Evolutionary conservation across 2,113 vertebrate species (phyloP).

Genomic region (Synodontis membranacea): DNA sequence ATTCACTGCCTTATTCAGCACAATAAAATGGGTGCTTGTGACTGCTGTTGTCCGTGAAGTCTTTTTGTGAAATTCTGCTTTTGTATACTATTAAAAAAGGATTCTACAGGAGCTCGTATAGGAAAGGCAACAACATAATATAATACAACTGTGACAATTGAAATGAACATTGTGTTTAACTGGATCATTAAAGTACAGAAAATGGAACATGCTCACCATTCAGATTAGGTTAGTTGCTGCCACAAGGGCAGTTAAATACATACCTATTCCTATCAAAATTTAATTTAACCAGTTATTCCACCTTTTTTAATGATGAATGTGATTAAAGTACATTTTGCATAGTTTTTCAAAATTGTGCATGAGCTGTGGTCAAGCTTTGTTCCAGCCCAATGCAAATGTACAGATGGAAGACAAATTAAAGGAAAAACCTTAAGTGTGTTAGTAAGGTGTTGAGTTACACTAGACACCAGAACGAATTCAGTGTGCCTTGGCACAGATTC

Average conservation of each 20-base stretch:
- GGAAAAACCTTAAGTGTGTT: neutral
- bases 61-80: neutral
- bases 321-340: neutral
- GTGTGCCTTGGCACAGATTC: neutral
- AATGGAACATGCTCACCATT: neutral
- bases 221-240: neutral
- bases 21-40: constrained; percentile 93
- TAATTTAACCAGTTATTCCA: neutral
- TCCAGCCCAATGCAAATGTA: neutral
- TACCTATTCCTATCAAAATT: neutral
- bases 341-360: neutral
- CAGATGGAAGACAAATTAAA: neutral
- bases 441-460: neutral
- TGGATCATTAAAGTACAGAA: neutral
- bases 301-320: neutral
- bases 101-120: too few species aligned
- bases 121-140: neutral
- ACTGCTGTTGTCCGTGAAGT: constrained; percentile 56
- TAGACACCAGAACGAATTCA: neutral
- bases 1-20: constrained; percentile 89
- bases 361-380: neutral
- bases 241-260: neutral
- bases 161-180: neutral
- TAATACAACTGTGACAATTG: neutral
- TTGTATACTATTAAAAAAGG: neutral